Conservation (phyloP, 23 tunicate genomes). For the Ascidia mentula region DNA sequence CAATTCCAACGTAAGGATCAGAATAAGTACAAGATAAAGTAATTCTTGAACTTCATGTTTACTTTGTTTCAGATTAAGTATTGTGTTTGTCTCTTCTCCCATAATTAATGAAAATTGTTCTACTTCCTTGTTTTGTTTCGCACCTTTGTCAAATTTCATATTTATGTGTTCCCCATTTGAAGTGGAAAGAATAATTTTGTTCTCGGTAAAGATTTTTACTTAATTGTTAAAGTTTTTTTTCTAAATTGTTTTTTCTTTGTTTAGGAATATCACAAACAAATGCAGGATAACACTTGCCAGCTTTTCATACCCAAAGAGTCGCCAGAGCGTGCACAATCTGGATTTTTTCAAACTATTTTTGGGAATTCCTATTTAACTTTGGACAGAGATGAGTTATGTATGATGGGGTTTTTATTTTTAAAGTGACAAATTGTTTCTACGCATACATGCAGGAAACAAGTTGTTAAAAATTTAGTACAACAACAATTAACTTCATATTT, state of each 20-base stretch:
- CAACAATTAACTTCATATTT: too few relatives aligned
- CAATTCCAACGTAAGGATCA: not conserved
- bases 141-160: constrained; percentile 43
- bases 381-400: constrained; percentile 71
- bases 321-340: constrained; percentile 37
- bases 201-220: constrained; percentile 34
- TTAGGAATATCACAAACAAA: constrained; percentile 51
- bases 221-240: too few relatives aligned
- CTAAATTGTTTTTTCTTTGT: too few relatives aligned
- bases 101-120: not conserved
- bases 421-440: too few relatives aligned
- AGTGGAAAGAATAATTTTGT: constrained; percentile 59
- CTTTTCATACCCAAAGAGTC: constrained; percentile 64
- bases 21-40: too few relatives aligned
- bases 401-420: too few relatives aligned
- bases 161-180: constrained; percentile 59
- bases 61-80: not conserved
- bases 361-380: constrained; percentile 55
- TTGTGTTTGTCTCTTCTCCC: not conserved
- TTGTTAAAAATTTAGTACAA: too few relatives aligned
- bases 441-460: too few relatives aligned
- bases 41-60: too few relatives aligned
- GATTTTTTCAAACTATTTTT: constrained; percentile 42
- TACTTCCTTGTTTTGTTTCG: constrained; percentile 33
- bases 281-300: constrained; percentile 72